phyloP scores from a whole-genome alignment of 2,113 vertebrate genomes.

The Podocnemis expansa region DNA sequence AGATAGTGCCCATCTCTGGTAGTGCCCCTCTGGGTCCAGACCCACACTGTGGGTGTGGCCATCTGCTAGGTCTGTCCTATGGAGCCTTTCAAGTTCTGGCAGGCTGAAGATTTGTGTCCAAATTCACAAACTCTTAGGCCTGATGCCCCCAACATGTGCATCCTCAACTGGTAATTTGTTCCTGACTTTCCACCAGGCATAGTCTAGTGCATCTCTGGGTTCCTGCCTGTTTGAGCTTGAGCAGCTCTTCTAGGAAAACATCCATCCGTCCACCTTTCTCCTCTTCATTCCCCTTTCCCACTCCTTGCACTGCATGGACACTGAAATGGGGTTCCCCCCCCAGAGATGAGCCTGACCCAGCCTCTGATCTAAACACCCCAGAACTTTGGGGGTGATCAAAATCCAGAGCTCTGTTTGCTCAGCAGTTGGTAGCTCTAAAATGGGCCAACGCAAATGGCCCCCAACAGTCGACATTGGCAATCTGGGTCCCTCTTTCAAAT shows the following conservation, averaged over 20 bases:
- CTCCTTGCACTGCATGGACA: neutral
- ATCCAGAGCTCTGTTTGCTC: neutral
- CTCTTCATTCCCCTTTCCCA: neutral
- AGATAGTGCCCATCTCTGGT: neutral
- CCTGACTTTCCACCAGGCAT: neutral
- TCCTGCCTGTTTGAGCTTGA: neutral
- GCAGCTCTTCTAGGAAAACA: neutral
- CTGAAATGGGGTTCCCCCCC: neutral
- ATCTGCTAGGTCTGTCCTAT: neutral
- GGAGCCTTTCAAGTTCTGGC: neutral
- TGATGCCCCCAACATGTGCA: neutral
- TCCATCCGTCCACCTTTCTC: neutral
- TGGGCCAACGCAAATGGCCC: neutral
- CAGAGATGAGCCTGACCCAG: accelerated
- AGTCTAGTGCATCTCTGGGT: neutral
- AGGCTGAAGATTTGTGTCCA: neutral
- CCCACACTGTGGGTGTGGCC: neutral
- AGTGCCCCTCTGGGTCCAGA: neutral
- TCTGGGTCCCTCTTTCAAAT: neutral
- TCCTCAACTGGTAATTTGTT: neutral
- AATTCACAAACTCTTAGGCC: neutral
- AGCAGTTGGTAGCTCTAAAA: neutral
- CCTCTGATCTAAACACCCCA: neutral
- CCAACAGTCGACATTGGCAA: neutral
- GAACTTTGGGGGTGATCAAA: neutral